These are phyloP conservation scores for Craseonycteris thonglongyai DNA, from an alignment of 2,113 vertebrate genomes.

Conservation along the genomic window DNA sequence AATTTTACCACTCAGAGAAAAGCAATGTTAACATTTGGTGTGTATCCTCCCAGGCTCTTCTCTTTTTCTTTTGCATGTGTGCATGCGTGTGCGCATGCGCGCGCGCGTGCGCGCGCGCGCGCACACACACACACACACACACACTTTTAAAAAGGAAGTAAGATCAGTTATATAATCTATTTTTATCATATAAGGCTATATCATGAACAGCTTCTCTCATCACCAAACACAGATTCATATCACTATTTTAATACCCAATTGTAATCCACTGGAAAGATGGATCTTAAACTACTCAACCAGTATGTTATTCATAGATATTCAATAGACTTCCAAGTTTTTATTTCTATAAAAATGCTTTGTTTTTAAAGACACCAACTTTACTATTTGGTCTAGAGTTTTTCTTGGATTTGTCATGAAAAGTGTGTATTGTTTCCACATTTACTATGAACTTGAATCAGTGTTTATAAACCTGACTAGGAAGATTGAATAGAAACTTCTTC, in stretches of 20 bases:
- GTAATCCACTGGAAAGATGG: neutral
- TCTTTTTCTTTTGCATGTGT: neutral
- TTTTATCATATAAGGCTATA: neutral
- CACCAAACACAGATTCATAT: neutral
- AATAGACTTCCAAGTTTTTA: neutral
- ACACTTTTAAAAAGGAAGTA: neutral
- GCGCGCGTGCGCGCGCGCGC: accelerated
- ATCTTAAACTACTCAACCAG: neutral
- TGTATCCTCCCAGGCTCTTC: neutral
- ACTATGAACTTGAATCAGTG: neutral
- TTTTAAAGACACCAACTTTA: neutral
- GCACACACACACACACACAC: too few species aligned
- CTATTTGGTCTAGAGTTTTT: neutral
- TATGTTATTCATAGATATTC: neutral
- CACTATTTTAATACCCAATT: neutral
- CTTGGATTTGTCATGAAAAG: neutral
- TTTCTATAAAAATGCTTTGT: neutral
- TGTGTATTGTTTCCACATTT: neutral
- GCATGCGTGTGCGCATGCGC: neutral
- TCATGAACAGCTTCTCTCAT: neutral
- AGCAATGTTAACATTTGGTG: neutral
- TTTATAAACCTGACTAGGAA: neutral
- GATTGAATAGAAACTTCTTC: neutral
- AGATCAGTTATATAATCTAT: neutral
- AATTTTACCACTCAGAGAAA: neutral